Evolutionary conservation across 1,140 invertebrate genomes (phyloP).

Genomic region (Aphis gossypii): DNA sequence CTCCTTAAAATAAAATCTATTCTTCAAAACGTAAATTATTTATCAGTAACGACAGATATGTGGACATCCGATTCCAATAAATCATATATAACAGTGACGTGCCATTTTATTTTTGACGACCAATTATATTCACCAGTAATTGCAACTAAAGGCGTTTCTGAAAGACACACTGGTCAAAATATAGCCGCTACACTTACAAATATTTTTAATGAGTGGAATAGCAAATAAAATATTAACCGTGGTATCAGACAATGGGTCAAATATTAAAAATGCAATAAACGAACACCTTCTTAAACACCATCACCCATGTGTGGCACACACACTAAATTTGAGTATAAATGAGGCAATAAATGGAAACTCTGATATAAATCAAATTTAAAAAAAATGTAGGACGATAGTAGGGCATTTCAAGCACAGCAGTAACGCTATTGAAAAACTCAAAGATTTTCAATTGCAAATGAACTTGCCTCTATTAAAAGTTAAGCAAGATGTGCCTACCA

Average conservation of each 20-base stretch:
- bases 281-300: constrained; percentile 28
- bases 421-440: constrained; percentile 12
- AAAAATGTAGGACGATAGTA: constrained; percentile 19
- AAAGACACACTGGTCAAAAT: background rate
- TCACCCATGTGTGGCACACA: background rate
- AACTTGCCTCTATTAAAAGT: constrained; percentile 27
- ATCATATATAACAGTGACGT: constrained; percentile 48
- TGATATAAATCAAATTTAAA: constrained; percentile 5
- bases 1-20: background rate
- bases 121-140: constrained; percentile 22
- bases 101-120: constrained; percentile 50
- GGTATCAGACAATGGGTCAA: background rate
- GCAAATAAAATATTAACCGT: constrained; percentile 39
- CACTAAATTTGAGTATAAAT: constrained; percentile 10
- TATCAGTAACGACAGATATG: constrained; percentile 51
- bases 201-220: constrained; percentile 37
- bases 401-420: constrained; percentile 26
- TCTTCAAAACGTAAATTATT: background rate
- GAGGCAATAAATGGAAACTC: constrained; percentile 11
- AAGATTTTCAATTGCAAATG: constrained; percentile 39
- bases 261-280: constrained; percentile 31
- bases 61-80: constrained; percentile 48
- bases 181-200: background rate
- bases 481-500: constrained; percentile 2
- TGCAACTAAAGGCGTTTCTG: background rate